Conservation (phyloP, 2,797 vertebrate species). For the Coccyzus lansbergi region DNA sequence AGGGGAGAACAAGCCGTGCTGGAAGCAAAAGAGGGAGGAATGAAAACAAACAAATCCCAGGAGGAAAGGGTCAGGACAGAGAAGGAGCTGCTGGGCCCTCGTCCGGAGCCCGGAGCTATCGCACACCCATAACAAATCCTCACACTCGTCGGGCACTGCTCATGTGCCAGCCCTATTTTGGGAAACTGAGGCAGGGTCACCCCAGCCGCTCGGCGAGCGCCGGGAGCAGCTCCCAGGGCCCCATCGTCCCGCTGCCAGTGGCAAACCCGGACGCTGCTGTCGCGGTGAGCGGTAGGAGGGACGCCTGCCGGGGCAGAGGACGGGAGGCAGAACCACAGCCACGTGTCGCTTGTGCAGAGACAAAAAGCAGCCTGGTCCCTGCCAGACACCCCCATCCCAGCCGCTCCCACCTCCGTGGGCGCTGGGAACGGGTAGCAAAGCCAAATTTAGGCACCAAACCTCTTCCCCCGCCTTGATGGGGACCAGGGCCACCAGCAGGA, state of each 20-base stretch:
- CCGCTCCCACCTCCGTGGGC: accelerated
- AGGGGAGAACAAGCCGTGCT: background rate
- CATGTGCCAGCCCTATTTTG: constrained; percentile 50
- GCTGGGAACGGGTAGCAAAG: accelerated
- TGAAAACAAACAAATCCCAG: constrained; percentile 39
- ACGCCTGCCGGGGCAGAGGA: background rate
- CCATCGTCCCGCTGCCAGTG: accelerated
- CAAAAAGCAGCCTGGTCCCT: background rate
- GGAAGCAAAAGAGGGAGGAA: background rate
- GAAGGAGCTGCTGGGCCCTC: background rate
- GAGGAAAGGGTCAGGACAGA: background rate
- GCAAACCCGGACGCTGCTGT: accelerated
- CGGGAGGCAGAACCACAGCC: background rate
- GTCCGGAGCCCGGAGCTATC: accelerated
- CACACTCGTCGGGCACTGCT: background rate
- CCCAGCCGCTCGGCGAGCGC: background rate
- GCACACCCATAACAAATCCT: background rate
- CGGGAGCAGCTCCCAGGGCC: background rate
- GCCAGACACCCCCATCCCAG: background rate
- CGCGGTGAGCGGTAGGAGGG: background rate
- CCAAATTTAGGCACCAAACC: background rate
- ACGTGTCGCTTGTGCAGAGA: background rate
- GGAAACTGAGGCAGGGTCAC: constrained; percentile 61
- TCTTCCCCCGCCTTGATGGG: background rate
- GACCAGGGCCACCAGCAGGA: background rate